Percentiles rank a stretch among this genome's conserved stretches.
These are phyloP conservation scores for Xiphorhynchus erythropygius DNA, from an alignment of 2,797 vertebrate species.

Conservation along the genomic window DNA sequence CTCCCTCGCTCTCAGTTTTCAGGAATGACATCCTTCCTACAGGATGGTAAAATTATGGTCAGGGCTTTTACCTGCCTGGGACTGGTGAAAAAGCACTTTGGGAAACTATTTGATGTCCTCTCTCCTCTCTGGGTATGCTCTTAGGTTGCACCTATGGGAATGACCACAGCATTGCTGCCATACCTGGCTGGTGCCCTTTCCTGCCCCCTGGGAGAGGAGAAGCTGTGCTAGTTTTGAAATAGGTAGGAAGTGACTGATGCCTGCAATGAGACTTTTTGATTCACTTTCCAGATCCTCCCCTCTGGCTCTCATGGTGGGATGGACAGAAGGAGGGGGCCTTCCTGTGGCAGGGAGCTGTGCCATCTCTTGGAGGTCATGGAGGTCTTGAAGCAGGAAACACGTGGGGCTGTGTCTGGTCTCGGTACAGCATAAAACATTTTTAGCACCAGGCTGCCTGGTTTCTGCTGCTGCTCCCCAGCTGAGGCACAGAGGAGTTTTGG, in stretches of 20 bases:
- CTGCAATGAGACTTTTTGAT: accelerated
- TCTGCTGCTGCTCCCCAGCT: background rate
- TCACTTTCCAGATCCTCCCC: background rate
- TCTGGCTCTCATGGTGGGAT: background rate
- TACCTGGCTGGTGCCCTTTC: background rate
- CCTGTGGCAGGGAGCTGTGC: accelerated
- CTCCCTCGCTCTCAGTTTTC: background rate
- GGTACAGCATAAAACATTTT: background rate
- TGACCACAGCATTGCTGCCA: background rate
- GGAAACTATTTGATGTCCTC: background rate
- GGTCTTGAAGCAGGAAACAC: background rate
- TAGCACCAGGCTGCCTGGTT: background rate
- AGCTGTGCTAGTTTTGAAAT: background rate
- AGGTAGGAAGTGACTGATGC: accelerated
- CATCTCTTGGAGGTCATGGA: accelerated
- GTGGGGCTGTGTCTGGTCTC: background rate
- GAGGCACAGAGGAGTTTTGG: background rate
- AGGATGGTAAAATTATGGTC: accelerated
- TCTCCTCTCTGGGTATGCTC: background rate
- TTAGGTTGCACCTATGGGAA: background rate
- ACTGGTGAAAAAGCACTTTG: background rate
- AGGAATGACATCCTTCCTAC: background rate
- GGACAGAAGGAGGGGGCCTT: accelerated
- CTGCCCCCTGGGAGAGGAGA: background rate
- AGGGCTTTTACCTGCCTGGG: background rate